These are phyloP conservation scores for Syrista parreyssii DNA, from an alignment of 2,888 invertebrate genomes.

Conservation along the genomic window DNA sequence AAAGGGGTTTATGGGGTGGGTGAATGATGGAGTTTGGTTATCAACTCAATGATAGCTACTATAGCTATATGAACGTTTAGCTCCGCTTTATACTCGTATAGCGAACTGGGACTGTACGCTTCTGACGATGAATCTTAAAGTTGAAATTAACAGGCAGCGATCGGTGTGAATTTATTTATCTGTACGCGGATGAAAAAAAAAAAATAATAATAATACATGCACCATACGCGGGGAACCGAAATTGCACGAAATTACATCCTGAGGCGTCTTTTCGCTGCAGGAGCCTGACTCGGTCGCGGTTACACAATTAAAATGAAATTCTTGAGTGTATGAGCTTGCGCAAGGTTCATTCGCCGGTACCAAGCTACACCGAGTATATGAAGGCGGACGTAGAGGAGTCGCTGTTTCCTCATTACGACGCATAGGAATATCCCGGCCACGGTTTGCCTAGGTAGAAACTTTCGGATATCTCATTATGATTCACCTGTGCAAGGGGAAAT, in stretches of 20 bases:
- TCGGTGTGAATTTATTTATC: neutral
- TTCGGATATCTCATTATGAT: slow-evolving; percentile 50
- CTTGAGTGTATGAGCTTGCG: slow-evolving; percentile 36
- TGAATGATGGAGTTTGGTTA: neutral
- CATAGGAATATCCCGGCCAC: slow-evolving; percentile 21
- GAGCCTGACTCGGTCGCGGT: neutral
- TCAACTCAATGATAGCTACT: neutral
- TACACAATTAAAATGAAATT: slow-evolving; percentile 48
- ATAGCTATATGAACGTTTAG: neutral
- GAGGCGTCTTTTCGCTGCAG: neutral
- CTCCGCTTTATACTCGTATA: neutral
- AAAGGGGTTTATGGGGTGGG: neutral
- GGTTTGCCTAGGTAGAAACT: slow-evolving; percentile 40
- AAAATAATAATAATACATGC: neutral
- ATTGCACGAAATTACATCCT: neutral
- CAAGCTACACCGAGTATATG: neutral
- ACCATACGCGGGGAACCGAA: neutral
- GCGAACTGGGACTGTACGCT: neutral
- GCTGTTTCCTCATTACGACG: slow-evolving; percentile 24
- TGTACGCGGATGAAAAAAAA: neutral
- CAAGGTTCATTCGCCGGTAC: slow-evolving; percentile 18
- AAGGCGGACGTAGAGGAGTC: neutral
- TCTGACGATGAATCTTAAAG: neutral
- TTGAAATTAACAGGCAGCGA: neutral
- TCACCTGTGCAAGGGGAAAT: slow-evolving; percentile 31